Evolutionary conservation across 1,140 invertebrate genomes (phyloP).

Genomic region (Neodiprion fabricii): DNA sequence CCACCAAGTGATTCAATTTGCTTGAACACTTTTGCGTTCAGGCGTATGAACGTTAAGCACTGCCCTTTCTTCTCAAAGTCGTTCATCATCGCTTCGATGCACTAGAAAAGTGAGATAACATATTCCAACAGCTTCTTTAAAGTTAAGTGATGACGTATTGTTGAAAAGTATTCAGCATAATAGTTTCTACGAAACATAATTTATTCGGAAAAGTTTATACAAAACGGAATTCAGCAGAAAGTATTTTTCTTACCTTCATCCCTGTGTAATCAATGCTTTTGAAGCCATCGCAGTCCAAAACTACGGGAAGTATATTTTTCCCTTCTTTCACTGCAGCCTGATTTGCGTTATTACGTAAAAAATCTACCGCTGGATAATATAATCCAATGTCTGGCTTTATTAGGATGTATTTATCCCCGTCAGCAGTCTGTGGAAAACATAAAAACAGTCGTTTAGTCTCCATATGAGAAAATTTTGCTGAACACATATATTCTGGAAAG

Average conservation of each 20-base stretch:
- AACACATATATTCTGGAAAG: no score
- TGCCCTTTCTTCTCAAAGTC: slow-evolving; percentile 48
- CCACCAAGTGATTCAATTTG: slow-evolving; percentile 38
- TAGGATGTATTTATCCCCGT: slow-evolving; percentile 60
- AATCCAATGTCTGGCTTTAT: slow-evolving; percentile 68
- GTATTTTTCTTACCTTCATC: slow-evolving; percentile 57
- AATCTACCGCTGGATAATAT: slow-evolving; percentile 71
- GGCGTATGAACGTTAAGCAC: slow-evolving; percentile 51
- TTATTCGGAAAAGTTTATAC: no score
- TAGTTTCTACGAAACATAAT: no score
- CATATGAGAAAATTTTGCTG: no score
- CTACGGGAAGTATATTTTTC: slow-evolving; percentile 58
- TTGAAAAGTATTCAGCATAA: no score
- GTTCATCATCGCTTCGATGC: slow-evolving; percentile 48
- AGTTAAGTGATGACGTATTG: no score
- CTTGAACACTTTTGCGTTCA: slow-evolving; percentile 35
- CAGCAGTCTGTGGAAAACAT: slow-evolving; percentile 37
- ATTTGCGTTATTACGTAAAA: slow-evolving; percentile 60
- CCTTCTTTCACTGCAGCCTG: slow-evolving; percentile 53
- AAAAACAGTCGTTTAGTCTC: background rate
- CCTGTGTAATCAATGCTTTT: slow-evolving; percentile 71
- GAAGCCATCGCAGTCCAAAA: slow-evolving; percentile 68
- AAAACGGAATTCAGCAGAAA: slow-evolving; percentile 13
- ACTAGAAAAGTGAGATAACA: slow-evolving; percentile 39
- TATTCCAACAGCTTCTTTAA: background rate